A percentile compares a stretch with the other conserved stretches of the same genome.
phyloP scores from a whole-genome alignment of 2,113 vertebrate genomes.

The Phalacrocorax carbo region DNA sequence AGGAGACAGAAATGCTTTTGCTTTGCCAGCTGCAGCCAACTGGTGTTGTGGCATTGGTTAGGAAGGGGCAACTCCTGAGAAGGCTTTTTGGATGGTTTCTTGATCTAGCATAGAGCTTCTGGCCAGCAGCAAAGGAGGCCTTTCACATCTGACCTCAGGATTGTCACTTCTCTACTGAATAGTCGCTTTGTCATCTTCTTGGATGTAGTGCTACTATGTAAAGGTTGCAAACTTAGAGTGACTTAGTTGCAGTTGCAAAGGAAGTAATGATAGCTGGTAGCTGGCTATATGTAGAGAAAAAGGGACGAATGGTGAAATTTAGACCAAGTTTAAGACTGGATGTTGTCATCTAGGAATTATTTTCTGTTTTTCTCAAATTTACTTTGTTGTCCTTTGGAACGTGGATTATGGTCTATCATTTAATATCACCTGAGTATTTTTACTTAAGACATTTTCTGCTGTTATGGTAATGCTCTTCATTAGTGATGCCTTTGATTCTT shows the following conservation, averaged over 20 bases:
- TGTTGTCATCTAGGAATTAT: background rate
- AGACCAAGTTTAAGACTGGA: background rate
- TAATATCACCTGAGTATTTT: background rate
- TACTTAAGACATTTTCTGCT: background rate
- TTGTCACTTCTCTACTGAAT: background rate
- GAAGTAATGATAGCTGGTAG: background rate
- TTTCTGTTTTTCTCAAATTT: background rate
- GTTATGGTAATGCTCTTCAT: background rate
- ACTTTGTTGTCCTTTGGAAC: background rate
- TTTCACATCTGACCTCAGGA: background rate
- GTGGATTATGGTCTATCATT: background rate
- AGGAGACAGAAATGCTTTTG: background rate
- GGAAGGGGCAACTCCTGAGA: background rate
- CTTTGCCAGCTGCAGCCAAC: background rate
- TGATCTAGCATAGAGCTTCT: background rate
- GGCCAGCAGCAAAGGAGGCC: background rate
- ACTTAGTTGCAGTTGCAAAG: background rate
- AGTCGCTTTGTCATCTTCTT: background rate
- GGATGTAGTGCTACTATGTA: background rate
- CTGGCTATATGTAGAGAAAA: background rate
- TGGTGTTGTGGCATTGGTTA: background rate
- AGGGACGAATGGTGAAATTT: background rate
- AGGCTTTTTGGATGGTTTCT: background rate
- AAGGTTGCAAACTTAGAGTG: background rate
- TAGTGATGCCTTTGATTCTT: background rate